Conservation (phyloP, 2,113 vertebrate genomes). For the Erythrocercus mccallii region DNA sequence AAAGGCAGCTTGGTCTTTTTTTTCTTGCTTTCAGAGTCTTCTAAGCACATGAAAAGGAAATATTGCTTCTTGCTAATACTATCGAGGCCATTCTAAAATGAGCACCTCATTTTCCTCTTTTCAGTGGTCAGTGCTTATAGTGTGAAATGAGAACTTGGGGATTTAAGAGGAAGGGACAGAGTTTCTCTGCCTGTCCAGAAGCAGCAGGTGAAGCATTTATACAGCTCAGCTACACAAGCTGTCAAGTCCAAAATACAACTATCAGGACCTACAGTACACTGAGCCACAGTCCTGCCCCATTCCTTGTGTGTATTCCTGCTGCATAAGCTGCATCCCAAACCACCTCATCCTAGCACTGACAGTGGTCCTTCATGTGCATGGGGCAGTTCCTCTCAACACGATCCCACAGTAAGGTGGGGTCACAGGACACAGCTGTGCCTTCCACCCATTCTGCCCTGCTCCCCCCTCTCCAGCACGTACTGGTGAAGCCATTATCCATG, state of each 20-base stretch:
- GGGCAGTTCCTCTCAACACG: neutral
- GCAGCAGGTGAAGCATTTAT: neutral
- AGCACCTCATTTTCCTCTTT: neutral
- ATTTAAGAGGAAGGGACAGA: neutral
- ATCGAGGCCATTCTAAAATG: neutral
- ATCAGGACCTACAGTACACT: accelerated
- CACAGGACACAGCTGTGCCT: neutral
- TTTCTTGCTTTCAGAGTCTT: neutral
- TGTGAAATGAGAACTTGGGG: neutral
- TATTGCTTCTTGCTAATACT: neutral
- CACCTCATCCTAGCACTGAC: neutral
- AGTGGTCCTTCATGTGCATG: accelerated
- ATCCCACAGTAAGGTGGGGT: neutral
- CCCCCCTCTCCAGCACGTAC: neutral
- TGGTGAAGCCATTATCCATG: accelerated
- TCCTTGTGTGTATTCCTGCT: neutral
- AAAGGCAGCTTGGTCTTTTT: neutral
- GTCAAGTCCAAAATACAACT: neutral
- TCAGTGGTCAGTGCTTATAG: neutral
- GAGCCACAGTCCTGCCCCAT: neutral
- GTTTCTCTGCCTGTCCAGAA: neutral
- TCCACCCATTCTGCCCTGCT: neutral
- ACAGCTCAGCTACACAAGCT: neutral
- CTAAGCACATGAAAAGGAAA: neutral
- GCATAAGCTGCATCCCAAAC: accelerated